phyloP scores from a whole-genome alignment of 2,888 invertebrate genomes.

The Pterobdella sp. region DNA sequence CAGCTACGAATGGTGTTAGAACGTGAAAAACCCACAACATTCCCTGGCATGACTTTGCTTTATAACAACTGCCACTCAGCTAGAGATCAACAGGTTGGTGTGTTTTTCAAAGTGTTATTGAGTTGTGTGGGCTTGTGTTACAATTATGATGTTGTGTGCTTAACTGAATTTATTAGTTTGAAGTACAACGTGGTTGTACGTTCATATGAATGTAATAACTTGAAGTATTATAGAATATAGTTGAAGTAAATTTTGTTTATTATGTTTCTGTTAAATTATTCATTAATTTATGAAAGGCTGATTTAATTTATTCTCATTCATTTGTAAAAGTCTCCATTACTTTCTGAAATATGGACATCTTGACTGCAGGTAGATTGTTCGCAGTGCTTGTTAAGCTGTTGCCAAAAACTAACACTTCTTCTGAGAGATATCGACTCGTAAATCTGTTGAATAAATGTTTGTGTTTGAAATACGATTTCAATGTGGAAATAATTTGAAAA shows the following conservation, averaged over 20 bases:
- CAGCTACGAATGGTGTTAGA: conserved; percentile 39
- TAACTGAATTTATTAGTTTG: too few relatives aligned
- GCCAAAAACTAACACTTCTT: conserved; percentile 37
- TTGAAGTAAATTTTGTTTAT: too few relatives aligned
- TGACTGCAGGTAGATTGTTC: conserved; percentile 35
- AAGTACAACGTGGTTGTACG: too few relatives aligned
- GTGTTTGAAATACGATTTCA: background rate
- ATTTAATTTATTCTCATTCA: background rate
- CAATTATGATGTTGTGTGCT: too few relatives aligned
- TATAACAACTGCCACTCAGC: conserved; percentile 37
- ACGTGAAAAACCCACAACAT: conserved; percentile 40
- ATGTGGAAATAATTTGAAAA: background rate
- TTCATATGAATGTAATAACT: too few relatives aligned
- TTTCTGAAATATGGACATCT: background rate
- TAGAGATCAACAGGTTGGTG: conserved; percentile 38
- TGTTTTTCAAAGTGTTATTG: too few relatives aligned
- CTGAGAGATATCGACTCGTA: conserved; percentile 33
- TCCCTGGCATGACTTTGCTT: conserved; percentile 39
- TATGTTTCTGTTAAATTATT: too few relatives aligned
- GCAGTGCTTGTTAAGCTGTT: conserved; percentile 38
- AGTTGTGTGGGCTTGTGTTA: too few relatives aligned
- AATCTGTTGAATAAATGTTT: background rate
- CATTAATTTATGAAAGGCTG: too few relatives aligned
- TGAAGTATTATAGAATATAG: too few relatives aligned
- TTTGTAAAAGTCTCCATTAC: background rate